phyloP scores from a whole-genome alignment of 2,797 vertebrate species.

The Etheostoma perlongum region DNA sequence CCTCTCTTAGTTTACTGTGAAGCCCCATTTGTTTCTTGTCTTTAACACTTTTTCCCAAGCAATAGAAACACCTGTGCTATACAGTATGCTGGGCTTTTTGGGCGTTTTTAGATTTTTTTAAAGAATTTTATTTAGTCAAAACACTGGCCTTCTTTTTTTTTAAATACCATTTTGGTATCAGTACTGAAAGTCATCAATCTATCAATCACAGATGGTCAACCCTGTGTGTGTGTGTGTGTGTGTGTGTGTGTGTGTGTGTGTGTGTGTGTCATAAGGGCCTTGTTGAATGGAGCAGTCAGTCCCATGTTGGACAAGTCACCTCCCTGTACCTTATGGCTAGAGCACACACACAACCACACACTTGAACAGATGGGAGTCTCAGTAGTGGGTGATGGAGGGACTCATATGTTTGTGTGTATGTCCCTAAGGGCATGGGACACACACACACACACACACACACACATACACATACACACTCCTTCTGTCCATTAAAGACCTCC shows the following conservation, averaged over 20 bases:
- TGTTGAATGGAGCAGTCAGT: conserved; percentile 54
- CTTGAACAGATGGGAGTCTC: conserved; percentile 68
- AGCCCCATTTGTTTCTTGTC: not conserved
- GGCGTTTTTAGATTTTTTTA: not conserved
- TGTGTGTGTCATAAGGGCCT: conserved; percentile 8
- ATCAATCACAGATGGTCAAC: not conserved
- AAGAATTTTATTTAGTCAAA: not conserved
- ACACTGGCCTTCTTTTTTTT: not conserved
- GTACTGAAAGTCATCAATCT: not conserved
- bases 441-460: conserved; percentile 14
- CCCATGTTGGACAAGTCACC: conserved; percentile 59
- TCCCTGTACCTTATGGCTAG: conserved; percentile 50
- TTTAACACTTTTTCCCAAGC: not conserved
- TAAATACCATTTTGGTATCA: not conserved
- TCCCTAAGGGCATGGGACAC: conserved; percentile 43
- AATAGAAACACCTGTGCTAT: not conserved
- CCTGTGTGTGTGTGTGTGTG: not conserved
- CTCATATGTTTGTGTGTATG: conserved; percentile 44
- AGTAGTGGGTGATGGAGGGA: conserved; percentile 48
- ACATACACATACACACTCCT: conserved; percentile 19
- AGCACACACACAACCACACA: conserved; percentile 35
- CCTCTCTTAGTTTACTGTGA: not conserved
- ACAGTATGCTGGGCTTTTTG: not conserved
- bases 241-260: not conserved
- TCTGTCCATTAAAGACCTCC: conserved; percentile 37